Conservation (phyloP, 2,113 vertebrate genomes). For the Nicator chloris region DNA sequence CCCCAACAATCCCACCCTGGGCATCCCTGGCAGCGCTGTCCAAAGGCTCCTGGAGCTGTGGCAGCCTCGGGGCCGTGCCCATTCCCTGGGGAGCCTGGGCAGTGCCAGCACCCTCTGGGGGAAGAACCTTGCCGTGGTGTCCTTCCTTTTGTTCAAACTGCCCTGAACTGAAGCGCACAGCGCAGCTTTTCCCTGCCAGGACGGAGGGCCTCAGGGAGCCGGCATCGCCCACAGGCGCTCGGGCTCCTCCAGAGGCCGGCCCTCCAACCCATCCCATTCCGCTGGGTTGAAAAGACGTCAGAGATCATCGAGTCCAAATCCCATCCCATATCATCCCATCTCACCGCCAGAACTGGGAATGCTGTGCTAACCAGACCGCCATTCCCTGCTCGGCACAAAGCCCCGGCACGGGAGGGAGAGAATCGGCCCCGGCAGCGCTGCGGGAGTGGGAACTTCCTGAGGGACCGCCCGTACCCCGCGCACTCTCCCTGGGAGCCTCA, state of each 20-base stretch:
- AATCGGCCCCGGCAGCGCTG: background rate
- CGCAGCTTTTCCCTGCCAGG: background rate
- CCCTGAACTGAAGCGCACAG: background rate
- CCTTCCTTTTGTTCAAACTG: background rate
- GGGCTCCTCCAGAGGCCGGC: background rate
- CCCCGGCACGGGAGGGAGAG: accelerated
- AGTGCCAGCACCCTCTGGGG: background rate
- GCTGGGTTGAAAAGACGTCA: background rate
- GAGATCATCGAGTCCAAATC: background rate
- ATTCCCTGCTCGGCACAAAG: background rate
- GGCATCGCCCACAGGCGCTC: too few relatives aligned
- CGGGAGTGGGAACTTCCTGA: background rate
- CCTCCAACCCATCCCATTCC: background rate
- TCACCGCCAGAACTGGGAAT: too few relatives aligned
- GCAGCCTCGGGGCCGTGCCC: background rate
- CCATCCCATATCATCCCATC: background rate
- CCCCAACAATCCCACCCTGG: background rate
- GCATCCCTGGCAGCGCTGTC: background rate
- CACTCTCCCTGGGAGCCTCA: background rate
- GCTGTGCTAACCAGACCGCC: too few relatives aligned
- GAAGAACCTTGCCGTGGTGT: background rate
- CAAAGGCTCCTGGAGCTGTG: background rate
- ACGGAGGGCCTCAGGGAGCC: background rate
- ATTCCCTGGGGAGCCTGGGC: background rate
- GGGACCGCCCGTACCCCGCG: accelerated